These are phyloP conservation scores for Caiman crocodilus DNA, from an alignment of 2,797 vertebrate genomes.

Conservation along the genomic window DNA sequence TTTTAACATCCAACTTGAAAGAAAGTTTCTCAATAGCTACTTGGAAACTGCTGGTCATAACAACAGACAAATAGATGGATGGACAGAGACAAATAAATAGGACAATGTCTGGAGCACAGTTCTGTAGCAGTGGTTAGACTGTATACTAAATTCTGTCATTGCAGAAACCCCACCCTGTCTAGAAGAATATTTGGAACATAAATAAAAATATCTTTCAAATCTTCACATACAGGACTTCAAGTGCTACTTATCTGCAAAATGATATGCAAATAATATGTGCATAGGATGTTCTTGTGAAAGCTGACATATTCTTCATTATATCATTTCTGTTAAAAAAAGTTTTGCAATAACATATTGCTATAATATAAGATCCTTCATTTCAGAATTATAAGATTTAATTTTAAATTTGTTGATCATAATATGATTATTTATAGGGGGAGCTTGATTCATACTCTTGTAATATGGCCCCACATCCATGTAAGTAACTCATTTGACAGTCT, in stretches of 20 bases:
- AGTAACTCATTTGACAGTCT: neutral
- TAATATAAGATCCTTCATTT: neutral
- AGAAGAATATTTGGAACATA: neutral
- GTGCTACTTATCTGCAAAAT: neutral
- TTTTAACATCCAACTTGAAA: neutral
- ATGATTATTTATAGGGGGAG: neutral
- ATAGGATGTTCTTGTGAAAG: neutral
- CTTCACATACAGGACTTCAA: neutral
- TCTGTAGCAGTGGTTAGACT: neutral
- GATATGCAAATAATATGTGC: neutral
- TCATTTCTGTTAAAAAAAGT: neutral
- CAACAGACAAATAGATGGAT: neutral
- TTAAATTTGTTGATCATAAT: neutral
- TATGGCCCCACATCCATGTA: neutral
- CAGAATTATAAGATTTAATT: neutral
- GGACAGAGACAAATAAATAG: neutral
- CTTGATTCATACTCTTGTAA: neutral
- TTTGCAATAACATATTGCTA: neutral
- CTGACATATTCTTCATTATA: too few species aligned
- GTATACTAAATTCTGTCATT: neutral
- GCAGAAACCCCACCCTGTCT: neutral
- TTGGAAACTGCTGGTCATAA: neutral
- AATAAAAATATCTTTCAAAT: neutral
- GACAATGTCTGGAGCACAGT: neutral
- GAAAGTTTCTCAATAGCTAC: neutral